Conservation (phyloP, 2,113 vertebrate genomes). For the Lutjanus erythropterus region DNA sequence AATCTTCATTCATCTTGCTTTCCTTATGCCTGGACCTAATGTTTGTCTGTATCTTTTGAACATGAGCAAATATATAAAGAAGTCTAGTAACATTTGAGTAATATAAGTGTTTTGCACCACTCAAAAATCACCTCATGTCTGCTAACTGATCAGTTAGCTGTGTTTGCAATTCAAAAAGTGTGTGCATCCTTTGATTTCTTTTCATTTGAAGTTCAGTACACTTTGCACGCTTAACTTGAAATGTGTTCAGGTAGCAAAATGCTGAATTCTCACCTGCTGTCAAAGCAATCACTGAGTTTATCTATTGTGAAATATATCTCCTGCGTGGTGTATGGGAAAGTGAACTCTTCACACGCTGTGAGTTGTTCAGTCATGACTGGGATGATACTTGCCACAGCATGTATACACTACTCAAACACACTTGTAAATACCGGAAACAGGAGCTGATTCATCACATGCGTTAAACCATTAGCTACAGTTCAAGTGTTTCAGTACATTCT, state of each 20-base stretch:
- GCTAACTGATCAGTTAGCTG: neutral
- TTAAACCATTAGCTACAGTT: neutral
- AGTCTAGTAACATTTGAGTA: too few species aligned
- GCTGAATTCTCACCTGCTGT: neutral
- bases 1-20: too few species aligned
- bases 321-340: slow-evolving; percentile 4
- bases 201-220: too few species aligned
- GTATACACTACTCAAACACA: neutral
- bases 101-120: neutral
- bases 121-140: neutral
- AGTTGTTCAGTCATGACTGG: slow-evolving; percentile 21
- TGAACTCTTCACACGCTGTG: slow-evolving; percentile 23
- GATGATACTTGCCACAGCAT: slow-evolving; percentile 24
- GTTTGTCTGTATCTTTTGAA: too few species aligned
- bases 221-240: neutral
- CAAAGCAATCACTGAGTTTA: neutral
- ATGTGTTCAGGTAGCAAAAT: neutral
- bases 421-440: neutral
- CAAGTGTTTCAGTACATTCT: neutral
- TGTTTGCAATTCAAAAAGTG: neutral
- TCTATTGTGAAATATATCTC: neutral
- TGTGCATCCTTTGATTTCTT: neutral
- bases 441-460: neutral
- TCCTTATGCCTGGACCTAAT: too few species aligned
- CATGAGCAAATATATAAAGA: too few species aligned